These are phyloP conservation scores for Vulpes lagopus DNA, from an alignment of 2,113 vertebrate species.

Conservation along the genomic window DNA sequence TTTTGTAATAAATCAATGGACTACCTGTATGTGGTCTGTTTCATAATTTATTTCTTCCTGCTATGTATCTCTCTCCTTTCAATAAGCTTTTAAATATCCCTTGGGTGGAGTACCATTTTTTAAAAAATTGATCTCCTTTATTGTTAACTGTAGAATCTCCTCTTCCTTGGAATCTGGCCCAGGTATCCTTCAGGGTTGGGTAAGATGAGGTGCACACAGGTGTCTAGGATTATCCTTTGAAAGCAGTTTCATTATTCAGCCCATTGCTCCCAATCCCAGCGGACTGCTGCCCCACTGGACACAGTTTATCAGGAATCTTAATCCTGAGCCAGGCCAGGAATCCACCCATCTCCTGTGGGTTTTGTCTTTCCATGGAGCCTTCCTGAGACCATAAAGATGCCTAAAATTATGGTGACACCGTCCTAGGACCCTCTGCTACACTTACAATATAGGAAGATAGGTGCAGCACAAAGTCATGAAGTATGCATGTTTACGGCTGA, in stretches of 20 bases:
- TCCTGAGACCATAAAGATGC: neutral
- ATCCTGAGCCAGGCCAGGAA: neutral
- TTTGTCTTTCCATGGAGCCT: neutral
- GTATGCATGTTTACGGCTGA: neutral
- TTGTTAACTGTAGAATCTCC: neutral
- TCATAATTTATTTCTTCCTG: neutral
- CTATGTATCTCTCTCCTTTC: neutral
- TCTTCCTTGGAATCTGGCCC: neutral
- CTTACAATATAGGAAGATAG: neutral
- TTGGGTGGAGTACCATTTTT: neutral
- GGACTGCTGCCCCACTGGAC: too few relatives aligned
- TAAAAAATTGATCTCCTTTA: neutral
- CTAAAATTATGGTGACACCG: neutral
- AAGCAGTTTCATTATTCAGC: neutral
- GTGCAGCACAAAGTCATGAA: neutral
- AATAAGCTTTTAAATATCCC: neutral
- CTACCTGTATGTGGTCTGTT: neutral
- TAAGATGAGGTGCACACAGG: neutral
- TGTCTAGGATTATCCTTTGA: neutral
- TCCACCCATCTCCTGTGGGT: neutral
- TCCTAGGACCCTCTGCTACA: neutral
- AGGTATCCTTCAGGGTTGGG: neutral
- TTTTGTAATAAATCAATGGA: neutral
- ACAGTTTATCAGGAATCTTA: neutral
- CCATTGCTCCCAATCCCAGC: accelerated